A percentile compares a stretch with the other conserved stretches of the same genome.
These are phyloP conservation scores for Isoperla grammatica DNA, from an alignment of 2,888 invertebrate genomes.

Conservation along the genomic window DNA sequence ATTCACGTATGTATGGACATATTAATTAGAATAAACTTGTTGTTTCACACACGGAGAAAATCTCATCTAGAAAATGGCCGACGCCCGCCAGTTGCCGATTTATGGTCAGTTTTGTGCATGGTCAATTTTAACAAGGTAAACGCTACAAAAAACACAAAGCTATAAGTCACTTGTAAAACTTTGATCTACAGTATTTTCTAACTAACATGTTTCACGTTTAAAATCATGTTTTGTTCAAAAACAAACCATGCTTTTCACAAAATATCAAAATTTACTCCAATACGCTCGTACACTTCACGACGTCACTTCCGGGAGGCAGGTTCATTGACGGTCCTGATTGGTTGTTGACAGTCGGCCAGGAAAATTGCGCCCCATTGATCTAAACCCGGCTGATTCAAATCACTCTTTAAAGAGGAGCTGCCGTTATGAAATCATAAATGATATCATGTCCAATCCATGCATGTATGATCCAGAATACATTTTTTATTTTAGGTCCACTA, in stretches of 20 bases:
- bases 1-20: slow-evolving; percentile 24
- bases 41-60: slow-evolving; percentile 41
- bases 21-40: slow-evolving; percentile 29
- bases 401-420: slow-evolving; percentile 3
- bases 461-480: too few species aligned
- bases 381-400: slow-evolving; percentile 5
- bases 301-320: slow-evolving; percentile 13
- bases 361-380: slow-evolving; percentile 18
- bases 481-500: too few species aligned
- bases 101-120: slow-evolving; percentile 33
- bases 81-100: slow-evolving; percentile 45
- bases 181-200: too few species aligned
- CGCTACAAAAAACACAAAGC: too few species aligned
- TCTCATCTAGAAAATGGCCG: slow-evolving; percentile 56
- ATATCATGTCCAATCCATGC: too few species aligned
- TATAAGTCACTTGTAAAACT: too few species aligned
- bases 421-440: not conserved
- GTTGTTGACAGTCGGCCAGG: slow-evolving; percentile 6
- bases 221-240: slow-evolving; percentile 12
- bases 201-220: not conserved
- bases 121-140: slow-evolving; percentile 21
- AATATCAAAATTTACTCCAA: slow-evolving; percentile 27
- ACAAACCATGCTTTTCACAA: slow-evolving; percentile 26
- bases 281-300: slow-evolving; percentile 4
- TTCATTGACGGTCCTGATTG: slow-evolving; percentile 16